phyloP scores from a whole-genome alignment of 64 coral and sea anemone species.

The Acropora yongei region DNA sequence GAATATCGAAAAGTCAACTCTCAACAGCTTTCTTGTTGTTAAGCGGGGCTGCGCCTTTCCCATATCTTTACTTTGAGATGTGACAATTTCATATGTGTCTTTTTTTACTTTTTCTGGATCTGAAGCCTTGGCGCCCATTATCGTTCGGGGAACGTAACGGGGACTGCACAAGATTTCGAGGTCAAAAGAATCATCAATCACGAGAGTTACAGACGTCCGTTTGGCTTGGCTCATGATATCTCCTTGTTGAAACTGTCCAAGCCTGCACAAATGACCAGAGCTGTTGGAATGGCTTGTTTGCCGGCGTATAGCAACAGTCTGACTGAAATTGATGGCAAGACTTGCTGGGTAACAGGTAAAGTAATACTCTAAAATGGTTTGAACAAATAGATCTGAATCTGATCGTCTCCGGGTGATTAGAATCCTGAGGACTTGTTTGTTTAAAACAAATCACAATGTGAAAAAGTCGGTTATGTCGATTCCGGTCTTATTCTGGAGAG shows the following conservation, averaged over 20 bases:
- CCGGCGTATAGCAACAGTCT: slow-evolving; percentile 11
- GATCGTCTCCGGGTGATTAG: no score
- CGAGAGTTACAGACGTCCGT: slow-evolving; percentile 37
- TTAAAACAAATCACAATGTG: no score
- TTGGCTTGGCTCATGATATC: slow-evolving; percentile 53
- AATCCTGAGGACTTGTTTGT: no score
- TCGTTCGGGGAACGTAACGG: not conserved
- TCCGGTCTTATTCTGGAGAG: no score
- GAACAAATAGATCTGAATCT: no score
- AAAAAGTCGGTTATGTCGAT: no score
- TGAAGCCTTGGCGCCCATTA: slow-evolving; percentile 62
- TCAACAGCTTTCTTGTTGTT: no score
- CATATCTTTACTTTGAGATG: not conserved
- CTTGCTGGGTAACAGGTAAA: slow-evolving; percentile 72
- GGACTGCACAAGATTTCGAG: slow-evolving; percentile 45
- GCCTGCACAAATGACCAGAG: slow-evolving; percentile 18
- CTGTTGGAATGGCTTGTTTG: slow-evolving; percentile 45
- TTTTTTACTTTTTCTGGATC: not conserved
- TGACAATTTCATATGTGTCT: not conserved
- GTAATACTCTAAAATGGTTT: not conserved
- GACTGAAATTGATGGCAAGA: slow-evolving; percentile 25
- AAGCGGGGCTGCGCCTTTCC: not conserved
- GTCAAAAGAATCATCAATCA: slow-evolving; percentile 40
- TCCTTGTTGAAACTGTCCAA: slow-evolving; percentile 52
- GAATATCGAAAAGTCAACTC: no score